Evolutionary conservation across 2,888 invertebrate species (phyloP), one percentile per base, ranked within the genome.

Genomic region (Dorcus parallelipipedus): DNA sequence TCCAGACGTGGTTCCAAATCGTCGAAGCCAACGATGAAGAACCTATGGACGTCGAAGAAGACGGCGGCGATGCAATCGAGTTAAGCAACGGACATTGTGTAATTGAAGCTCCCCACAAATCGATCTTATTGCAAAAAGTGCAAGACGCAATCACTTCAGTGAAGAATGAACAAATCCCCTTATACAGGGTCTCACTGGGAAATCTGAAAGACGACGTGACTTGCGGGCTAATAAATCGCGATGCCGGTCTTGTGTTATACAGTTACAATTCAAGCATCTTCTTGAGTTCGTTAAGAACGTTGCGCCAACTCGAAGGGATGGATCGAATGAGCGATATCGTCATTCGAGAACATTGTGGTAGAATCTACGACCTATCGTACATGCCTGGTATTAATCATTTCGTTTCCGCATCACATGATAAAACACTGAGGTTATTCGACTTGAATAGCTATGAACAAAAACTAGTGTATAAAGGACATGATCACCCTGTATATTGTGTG

Each of bases 401-500:
- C 55, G 67, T 73, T 10, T 72, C 76, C 10, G 74, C 70, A 9
- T 75, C 76, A 3, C 70, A 71, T 54, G 78, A 78, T 66, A 67
- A 68, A 39, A 73, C 69, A 39, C 58, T 77, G 43, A 71, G 72
- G 59, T 67, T 78, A 52, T 77, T 74, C 61, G 68, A 72, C 64
- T 64, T 74, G 49, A 63, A 61, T 9, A 66, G 69, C 54, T 69
- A 73, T 49, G 64, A 64, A n/a, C 59, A 72, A 38, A 60, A 70
- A 48, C 67, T 68, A 39, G 67, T 71, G 38, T 80, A 67, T 71
- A 84, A 88, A 69, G 96, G 95, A 38, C 96, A 97, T 77, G 88
- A 87, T 72, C 91, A 91, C 72, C 92, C 95, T 1, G 88, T 97
- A 64, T 96, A 95, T 91, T 91, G 91, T 74, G 82, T 95, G 75